These are phyloP conservation scores for Zeuzera pyrina DNA, from an alignment of 2,888 invertebrate genomes.

Conservation along the genomic window DNA sequence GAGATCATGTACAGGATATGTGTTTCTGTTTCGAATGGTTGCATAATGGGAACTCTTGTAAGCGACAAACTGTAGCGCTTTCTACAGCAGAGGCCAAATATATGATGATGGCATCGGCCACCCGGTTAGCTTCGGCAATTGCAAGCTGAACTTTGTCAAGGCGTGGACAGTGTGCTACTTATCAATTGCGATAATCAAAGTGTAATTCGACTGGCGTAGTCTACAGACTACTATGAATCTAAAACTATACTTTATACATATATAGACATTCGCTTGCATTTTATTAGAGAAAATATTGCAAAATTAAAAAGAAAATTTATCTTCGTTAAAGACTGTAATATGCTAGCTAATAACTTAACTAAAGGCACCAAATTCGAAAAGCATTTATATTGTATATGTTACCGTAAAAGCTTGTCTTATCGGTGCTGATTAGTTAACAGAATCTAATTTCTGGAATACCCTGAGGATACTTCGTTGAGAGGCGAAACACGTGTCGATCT, in stretches of 20 bases:
- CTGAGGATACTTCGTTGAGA: too few species aligned
- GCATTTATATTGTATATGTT: constrained; percentile 16
- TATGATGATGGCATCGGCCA: constrained; percentile 15
- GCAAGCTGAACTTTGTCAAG: constrained; percentile 13
- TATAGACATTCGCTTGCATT: constrained; percentile 15
- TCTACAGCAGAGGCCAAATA: constrained; percentile 20
- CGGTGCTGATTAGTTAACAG: too few species aligned
- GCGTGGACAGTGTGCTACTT: constrained; percentile 8
- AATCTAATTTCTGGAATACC: too few species aligned
- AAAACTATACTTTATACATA: constrained; percentile 18
- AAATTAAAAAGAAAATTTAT: constrained; percentile 11
- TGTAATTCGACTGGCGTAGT: constrained; percentile 17
- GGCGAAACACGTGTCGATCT: too few species aligned
- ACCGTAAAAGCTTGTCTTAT: too few species aligned
- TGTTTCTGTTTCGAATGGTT: constrained; percentile 20
- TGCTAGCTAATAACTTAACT: constrained; percentile 15
- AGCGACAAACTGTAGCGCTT: constrained; percentile 19
- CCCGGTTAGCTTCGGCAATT: constrained; percentile 18
- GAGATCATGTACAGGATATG: constrained; percentile 17
- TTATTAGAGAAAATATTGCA: constrained; percentile 12
- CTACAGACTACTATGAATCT: constrained; percentile 17
- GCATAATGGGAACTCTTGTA: constrained; percentile 18
- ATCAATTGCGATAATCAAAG: constrained; percentile 19
- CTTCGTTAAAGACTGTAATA: constrained; percentile 13
- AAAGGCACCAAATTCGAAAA: constrained; percentile 11